Percentiles rank a stretch among this genome's conserved stretches.
These are phyloP conservation scores for Chrysogorgia sp. DNA, from an alignment of 92 coral and sea anemone genomes.

Conservation along the genomic window DNA sequence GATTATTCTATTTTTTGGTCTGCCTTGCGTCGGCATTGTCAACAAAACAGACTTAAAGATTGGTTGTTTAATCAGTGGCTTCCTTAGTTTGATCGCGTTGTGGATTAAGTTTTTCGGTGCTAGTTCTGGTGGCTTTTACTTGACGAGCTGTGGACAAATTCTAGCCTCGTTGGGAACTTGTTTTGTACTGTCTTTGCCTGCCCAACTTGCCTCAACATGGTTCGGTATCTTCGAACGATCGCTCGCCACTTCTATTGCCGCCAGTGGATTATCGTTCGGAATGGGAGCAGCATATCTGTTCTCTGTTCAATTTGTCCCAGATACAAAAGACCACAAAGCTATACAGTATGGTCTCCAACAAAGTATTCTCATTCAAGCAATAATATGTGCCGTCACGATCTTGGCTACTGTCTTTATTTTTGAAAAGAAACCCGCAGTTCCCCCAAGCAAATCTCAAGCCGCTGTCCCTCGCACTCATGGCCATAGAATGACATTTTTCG, in stretches of 20 bases:
- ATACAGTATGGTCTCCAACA: slow-evolving; percentile 20
- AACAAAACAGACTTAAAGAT: slow-evolving; percentile 23
- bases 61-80: slow-evolving; percentile 35
- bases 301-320: slow-evolving; percentile 38
- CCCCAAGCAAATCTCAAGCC: slow-evolving; percentile 36
- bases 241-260: slow-evolving; percentile 22
- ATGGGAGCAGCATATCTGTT: slow-evolving; percentile 33
- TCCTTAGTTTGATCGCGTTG: slow-evolving; percentile 19
- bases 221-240: slow-evolving; percentile 35
- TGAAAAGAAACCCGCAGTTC: slow-evolving; percentile 11
- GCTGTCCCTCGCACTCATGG: not conserved
- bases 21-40: slow-evolving; percentile 3
- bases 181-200: slow-evolving; percentile 26
- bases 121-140: not conserved
- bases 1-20: slow-evolving; percentile 25
- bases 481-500: not conserved
- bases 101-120: slow-evolving; percentile 41
- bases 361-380: slow-evolving; percentile 43
- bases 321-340: slow-evolving; percentile 11
- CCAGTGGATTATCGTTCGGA: slow-evolving; percentile 26
- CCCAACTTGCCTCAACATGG: slow-evolving; percentile 36
- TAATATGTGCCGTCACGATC: slow-evolving; percentile 33
- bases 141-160: slow-evolving; percentile 32
- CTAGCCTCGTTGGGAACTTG: slow-evolving; percentile 25
- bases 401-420: slow-evolving; percentile 31